Conservation (phyloP, 2,113 vertebrate species). For the Myanophis thanlyinensis region DNA sequence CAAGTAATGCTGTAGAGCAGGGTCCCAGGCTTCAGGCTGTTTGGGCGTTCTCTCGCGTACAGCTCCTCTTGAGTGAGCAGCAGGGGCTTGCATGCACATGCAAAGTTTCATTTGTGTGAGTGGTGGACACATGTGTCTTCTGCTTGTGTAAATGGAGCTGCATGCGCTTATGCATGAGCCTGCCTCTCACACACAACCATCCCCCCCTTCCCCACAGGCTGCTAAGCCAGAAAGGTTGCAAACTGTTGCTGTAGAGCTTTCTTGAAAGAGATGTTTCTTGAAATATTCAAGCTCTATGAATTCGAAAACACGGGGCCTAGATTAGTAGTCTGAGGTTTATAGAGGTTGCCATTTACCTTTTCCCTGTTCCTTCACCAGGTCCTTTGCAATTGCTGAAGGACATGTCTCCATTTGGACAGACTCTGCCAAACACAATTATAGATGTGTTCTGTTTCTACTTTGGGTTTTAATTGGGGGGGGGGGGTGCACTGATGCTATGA, state of each 20-base stretch:
- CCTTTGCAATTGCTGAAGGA: background rate
- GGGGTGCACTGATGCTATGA: background rate
- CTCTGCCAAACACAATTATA: background rate
- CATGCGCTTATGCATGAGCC: rapidly evolving
- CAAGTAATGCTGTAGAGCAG: background rate
- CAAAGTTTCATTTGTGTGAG: too few relatives aligned
- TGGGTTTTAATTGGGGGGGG: background rate
- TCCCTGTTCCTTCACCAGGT: background rate
- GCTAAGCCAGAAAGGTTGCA: too few relatives aligned
- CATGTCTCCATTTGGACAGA: background rate
- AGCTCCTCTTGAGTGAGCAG: too few relatives aligned
- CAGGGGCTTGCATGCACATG: too few relatives aligned
- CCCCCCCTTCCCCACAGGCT: too few relatives aligned
- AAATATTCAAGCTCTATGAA: background rate
- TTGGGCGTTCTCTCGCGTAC: too few relatives aligned
- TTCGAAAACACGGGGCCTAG: background rate
- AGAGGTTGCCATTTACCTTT: background rate
- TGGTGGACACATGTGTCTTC: too few relatives aligned
- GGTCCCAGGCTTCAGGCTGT: too few relatives aligned
- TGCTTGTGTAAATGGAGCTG: too few relatives aligned
- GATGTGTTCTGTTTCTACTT: background rate
- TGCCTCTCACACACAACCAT: too few relatives aligned
- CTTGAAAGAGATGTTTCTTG: background rate
- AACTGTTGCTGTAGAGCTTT: background rate
- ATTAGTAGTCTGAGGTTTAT: background rate